Evolutionary conservation across 2,113 vertebrate species (phyloP).

Genomic region (Cryptotis parvus): DNA sequence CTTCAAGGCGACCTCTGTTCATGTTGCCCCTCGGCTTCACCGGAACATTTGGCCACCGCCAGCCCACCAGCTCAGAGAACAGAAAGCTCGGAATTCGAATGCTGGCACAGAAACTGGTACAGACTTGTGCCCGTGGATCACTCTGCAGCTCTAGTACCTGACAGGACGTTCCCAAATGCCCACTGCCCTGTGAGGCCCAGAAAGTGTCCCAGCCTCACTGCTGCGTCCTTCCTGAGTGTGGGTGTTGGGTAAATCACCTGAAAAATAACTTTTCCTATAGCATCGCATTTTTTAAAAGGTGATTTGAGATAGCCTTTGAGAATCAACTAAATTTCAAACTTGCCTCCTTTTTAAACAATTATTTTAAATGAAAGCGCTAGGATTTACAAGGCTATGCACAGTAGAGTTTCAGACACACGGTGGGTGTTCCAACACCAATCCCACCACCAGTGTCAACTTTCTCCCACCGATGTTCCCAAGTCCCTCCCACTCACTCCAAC

Average conservation of each 20-base stretch:
- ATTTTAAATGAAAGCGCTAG: no score
- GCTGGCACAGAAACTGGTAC: neutral
- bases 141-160: neutral
- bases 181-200: neutral
- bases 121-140: neutral
- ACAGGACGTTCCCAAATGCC: neutral
- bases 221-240: neutral
- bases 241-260: neutral
- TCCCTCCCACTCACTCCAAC: no score
- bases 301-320: neutral
- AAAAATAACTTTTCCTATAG: neutral
- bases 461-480: no score
- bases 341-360: constrained; percentile 8
- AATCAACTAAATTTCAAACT: constrained; percentile 55
- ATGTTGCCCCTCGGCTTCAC: neutral
- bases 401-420: no score
- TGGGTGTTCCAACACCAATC: no score
- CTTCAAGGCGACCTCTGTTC: neutral
- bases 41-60: neutral
- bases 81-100: neutral
- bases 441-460: no score
- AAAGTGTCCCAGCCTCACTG: neutral
- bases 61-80: neutral
- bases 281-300: no score
- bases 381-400: no score